Percentiles rank a stretch among this genome's conserved stretches.
Evolutionary conservation across 2,797 vertebrate genomes (phyloP).

Genomic region (Anas bernieri): DNA sequence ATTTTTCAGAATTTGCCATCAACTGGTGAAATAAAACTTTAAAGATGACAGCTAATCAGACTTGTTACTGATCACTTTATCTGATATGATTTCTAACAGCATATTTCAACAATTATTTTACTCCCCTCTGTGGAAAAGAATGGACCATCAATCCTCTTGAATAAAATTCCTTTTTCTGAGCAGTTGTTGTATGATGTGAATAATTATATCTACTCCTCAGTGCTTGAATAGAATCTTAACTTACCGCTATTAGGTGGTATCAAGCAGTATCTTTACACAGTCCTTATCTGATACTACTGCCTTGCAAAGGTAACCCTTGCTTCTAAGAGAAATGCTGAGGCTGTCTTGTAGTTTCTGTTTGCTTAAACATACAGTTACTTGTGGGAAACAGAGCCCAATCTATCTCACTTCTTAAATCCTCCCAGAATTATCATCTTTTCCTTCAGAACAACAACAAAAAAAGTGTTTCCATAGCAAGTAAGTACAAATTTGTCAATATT

Average conservation of each 20-base stretch:
- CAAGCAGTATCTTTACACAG: conserved; percentile 1
- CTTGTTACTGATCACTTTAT: conserved; percentile 53
- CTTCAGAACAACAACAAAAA: conserved; percentile 7
- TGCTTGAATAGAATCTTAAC: conserved; percentile 26
- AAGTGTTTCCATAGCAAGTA: conserved; percentile 40
- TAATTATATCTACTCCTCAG: conserved; percentile 31
- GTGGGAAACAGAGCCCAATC: conserved; percentile 1
- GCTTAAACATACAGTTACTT: conserved; percentile 20
- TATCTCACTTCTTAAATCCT: conserved; percentile 23
- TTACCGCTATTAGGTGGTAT: conserved; percentile 2
- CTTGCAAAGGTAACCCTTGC: neutral
- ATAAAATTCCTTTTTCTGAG: conserved; percentile 35
- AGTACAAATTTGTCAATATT: conserved; percentile 61
- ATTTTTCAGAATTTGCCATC: conserved; percentile 26
- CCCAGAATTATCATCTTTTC: conserved; percentile 31
- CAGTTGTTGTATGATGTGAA: conserved; percentile 31
- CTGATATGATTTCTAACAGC: conserved; percentile 47
- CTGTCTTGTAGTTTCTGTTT: conserved; percentile 1
- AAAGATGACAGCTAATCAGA: conserved; percentile 54
- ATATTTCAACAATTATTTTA: conserved; percentile 60
- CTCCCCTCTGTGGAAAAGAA: conserved; percentile 36
- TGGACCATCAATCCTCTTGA: conserved; percentile 37
- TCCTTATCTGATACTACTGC: neutral
- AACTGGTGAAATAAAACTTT: conserved; percentile 32
- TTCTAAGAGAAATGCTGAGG: conserved; percentile 21